Evolutionary conservation across 2,888 invertebrate genomes (phyloP), one percentile per base, ranked within the genome.

Genomic region (Ornithoptera alexandrae): DNA sequence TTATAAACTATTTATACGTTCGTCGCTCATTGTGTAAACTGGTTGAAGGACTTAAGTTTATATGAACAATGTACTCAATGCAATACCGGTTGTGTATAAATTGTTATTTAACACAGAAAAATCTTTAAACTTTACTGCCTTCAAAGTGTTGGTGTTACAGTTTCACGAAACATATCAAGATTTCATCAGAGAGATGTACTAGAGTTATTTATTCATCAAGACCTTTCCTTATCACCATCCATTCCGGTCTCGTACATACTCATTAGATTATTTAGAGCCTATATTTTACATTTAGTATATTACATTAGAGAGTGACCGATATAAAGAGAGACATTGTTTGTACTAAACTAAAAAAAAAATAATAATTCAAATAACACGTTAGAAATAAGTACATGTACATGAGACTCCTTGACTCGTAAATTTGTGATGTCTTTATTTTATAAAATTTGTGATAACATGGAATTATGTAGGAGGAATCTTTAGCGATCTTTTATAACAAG

Each of bases 261-360:
- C 7, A 22, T 79, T 82, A 76, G 69, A 72, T 50, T 69, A 65
- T 60, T 84, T 83, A 84, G 81, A 84, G 84, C 83, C 84, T 87
- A 88, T 74, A 73, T 76, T 78, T 79, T 77, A 85, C 78, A 83
- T 82, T 82, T 84, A 79, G 81, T 80, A 84, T 82, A 85, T 86
- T 88, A 89, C 86, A 88, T 84, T 90, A 92, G 92, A 92, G 91
- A 91, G 92, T 90, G 86, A 50, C 86, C 86, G 83, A 88, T 86
- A 85, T 86, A 83, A 84, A 92, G 92, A 92, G 92, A 92, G 92
- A 92, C 90, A 42, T 85, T 87, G 82, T 90, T 91, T 91, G 89
- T 89, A 91, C 90, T 90, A 89, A 83, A 83, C 90, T 90, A 90
- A 88, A 85, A 83, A 50, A 50, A 50, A 50, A 50, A 50, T 18